phyloP scores from a whole-genome alignment of 2,797 vertebrate species.

The Pempheris klunzingeri region DNA sequence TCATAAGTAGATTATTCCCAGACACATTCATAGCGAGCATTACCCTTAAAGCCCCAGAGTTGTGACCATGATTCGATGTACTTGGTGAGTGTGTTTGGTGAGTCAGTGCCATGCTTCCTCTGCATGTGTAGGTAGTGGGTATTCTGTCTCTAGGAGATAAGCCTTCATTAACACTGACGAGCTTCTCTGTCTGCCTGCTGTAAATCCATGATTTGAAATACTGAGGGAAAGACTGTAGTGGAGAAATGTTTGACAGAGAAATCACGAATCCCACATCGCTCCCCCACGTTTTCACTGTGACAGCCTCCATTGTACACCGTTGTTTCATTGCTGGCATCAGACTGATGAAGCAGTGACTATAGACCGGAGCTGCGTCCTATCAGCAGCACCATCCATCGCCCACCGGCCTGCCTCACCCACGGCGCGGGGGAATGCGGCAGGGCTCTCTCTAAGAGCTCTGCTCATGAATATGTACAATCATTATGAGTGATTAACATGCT shows the following conservation, averaged over 20 bases:
- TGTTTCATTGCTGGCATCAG: slow-evolving; percentile 61
- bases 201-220: slow-evolving; percentile 54
- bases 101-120: slow-evolving; percentile 50
- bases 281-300: slow-evolving; percentile 61
- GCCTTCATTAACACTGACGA: slow-evolving; percentile 67
- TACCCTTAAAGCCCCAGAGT: background rate
- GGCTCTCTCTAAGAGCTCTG: slow-evolving; percentile 55
- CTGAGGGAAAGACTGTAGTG: slow-evolving; percentile 32
- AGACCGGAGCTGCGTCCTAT: slow-evolving; percentile 68
- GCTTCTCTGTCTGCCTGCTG: slow-evolving; percentile 56
- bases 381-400: slow-evolving; percentile 68
- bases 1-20: slow-evolving; percentile 1
- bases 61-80: slow-evolving; percentile 39
- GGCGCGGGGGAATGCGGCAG: slow-evolving; percentile 63
- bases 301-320: slow-evolving; percentile 62
- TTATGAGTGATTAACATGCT: slow-evolving; percentile 85
- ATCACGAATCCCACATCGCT: slow-evolving; percentile 68
- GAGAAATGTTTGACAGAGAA: slow-evolving; percentile 63
- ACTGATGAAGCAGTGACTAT: too few species aligned
- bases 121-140: slow-evolving; percentile 58
- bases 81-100: slow-evolving; percentile 34
- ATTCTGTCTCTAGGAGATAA: slow-evolving; percentile 74
- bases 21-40: slow-evolving; percentile 4
- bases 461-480: slow-evolving; percentile 87
- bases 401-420: slow-evolving; percentile 66